A percentile compares a stretch with the other conserved stretches of the same genome.
Conservation (phyloP, 2,113 vertebrate species). For the Chaetura pelagica region DNA sequence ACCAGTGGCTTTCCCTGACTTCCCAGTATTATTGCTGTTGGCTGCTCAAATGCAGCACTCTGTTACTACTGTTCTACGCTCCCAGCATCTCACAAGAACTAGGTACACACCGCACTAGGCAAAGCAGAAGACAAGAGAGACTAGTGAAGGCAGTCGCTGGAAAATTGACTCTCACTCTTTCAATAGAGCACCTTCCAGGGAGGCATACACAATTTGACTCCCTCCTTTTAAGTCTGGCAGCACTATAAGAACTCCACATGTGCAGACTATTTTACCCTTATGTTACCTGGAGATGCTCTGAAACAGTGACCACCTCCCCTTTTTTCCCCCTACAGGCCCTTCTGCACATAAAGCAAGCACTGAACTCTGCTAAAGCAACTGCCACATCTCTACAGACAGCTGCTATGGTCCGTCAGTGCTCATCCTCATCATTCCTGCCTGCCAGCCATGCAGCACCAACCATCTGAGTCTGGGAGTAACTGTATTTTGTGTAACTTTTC, state of each 20-base stretch:
- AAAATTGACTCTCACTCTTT: neutral
- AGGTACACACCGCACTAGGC: neutral
- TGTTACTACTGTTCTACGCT: fast-evolving
- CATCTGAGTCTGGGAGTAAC: fast-evolving
- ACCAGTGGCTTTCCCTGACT: neutral
- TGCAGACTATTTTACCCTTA: neutral
- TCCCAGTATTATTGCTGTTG: neutral
- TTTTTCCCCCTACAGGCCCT: no score
- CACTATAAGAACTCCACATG: fast-evolving
- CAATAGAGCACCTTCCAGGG: neutral
- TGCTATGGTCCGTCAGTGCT: fast-evolving
- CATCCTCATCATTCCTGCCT: neutral
- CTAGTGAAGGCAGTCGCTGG: neutral
- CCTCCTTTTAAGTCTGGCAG: neutral
- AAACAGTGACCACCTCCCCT: neutral
- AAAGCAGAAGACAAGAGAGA: neutral
- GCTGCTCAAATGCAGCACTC: neutral
- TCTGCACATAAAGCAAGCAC: neutral
- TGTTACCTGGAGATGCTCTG: neutral
- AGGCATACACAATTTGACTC: neutral
- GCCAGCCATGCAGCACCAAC: neutral
- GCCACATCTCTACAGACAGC: no score
- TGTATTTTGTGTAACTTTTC: neutral
- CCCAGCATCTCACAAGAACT: neutral
- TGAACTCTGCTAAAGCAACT: neutral